Base-by-base conservation (phyloP, 2,113 vertebrate genomes). In the Pelusios castaneus region DNA sequence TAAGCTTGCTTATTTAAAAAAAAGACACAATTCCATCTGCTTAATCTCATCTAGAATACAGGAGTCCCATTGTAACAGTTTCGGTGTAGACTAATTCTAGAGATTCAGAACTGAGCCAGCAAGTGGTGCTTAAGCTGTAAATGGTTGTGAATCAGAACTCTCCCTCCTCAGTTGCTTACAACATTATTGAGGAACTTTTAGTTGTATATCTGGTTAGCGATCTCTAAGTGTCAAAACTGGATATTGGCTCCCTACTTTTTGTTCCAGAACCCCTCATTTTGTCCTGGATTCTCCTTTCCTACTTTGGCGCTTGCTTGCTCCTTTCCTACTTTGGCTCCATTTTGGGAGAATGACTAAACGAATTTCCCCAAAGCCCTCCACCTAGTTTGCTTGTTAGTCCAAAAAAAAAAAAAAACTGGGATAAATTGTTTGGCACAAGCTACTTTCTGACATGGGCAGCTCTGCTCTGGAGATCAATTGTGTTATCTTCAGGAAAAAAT, bases 381-480 rank as follows among this genome's bases (percentile, higher is more conserved):
- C 80, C 80, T 29, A 17, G 51, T 78, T 87, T 70, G n/a, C 87
- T 92, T 75, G 34, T 88, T n/a, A n/a, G n/a, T n/a, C n/a, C n/a
- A n/a, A n/a, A 95, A 88, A 92, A 93, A 93, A 80, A 45, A 95
- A 95, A 95, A 84, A 90, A 87, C 91, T 93, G 94, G 94, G 86
- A 78, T 93, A 90, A 95, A 91, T 89, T 95, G 86, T 45, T 88
- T 82, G 67, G 45, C 79, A 87, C 54, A 83, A 51, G 85, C 56
- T 82, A n/a, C 31, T 84, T 80, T 67, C 24, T 88, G 94, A 87
- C 83, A 25, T 4, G 52, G 70, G 52, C 91, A 78, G 45, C 92
- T 77, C 87, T 94, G 90, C 91, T 91, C 94, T 90, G 95, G 51
- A 95, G 96, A 97, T 97, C 96, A 94, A 82, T 91, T 88, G 55